Base-by-base conservation (phyloP, 2,113 vertebrate species). In the Tautogolabrus adspersus region DNA sequence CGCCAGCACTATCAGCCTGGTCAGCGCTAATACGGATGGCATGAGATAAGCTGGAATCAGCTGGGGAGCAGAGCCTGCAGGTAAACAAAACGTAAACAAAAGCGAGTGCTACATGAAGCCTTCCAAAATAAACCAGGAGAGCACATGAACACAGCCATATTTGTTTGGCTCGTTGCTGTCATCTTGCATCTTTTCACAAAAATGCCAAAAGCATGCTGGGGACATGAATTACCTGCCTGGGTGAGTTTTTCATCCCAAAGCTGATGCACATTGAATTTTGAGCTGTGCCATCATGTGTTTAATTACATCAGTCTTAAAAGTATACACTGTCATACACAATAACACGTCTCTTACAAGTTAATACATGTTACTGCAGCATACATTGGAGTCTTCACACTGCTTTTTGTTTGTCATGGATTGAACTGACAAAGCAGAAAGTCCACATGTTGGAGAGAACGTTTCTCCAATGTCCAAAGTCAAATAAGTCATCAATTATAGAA, bases 141-240 rank as follows among this genome's bases (percentile, higher is more conserved):
- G 66, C 62, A 66, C 26, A 56, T 52, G 55, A 81, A 72, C 65
- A 60, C 63, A 75, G 42, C 51, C 23, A 26, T 67, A 60, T 65
- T 66, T 51, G 30, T 66, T 86, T 73, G 15, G 47, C 84, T 84
- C 83, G 49, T 84, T 19, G 2, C 80, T 93, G 85, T 90, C 91
- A 88, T 77, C 75, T 91, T 90, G 58, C 75, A 83, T 93, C 72
- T 89, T 82, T 80, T 91, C 83, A 74, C 40, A 34, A 78, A 90
- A 91, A 82, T 65, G 81, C 84, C 86, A 88, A 84, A 82, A 86
- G 85, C 81, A 55, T 86, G 58, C 38, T 75, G 81, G 1, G 26
- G 70, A 86, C 85, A 34, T 66, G 66, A 89, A 91, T 91, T 75
- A 89, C 58, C 77, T 34, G 51, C 77, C 72, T 86, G 73, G 86